A percentile compares a stretch with the other conserved stretches of the same genome.
Conservation (phyloP, 1,140 invertebrate species). For the Centruroides sculpturatus region DNA sequence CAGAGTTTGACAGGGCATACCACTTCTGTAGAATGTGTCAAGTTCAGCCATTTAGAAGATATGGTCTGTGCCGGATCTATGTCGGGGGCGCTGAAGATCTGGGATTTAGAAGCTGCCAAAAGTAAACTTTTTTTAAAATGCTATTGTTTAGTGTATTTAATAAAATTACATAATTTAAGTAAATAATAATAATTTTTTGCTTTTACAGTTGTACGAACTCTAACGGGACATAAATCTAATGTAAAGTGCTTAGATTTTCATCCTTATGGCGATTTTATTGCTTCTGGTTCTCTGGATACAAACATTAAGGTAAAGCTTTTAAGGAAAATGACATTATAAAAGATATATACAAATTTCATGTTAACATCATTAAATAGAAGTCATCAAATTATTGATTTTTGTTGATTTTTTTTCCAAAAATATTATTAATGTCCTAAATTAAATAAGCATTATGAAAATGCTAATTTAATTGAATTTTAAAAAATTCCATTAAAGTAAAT, state of each 20-base stretch:
- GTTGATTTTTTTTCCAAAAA: no score
- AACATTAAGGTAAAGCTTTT: conserved; percentile 49
- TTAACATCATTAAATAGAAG: no score
- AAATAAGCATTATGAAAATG: no score
- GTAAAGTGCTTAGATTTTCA: conserved; percentile 89
- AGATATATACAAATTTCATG: no score
- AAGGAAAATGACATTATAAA: no score
- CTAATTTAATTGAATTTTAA: no score
- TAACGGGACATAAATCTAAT: conserved; percentile 81
- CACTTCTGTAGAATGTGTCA: conserved; percentile 81
- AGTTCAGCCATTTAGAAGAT: conserved; percentile 86
- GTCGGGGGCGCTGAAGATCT: conserved; percentile 84
- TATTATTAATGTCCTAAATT: no score
- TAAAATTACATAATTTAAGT: no score
- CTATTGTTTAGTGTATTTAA: no score
- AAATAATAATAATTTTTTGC: not conserved
- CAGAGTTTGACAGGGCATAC: conserved; percentile 81
- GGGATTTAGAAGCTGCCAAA: conserved; percentile 89
- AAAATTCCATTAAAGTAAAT: no score
- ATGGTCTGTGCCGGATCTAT: conserved; percentile 87
- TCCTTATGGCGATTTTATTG: conserved; percentile 85
- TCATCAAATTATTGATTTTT: no score
- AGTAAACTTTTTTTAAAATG: conserved; percentile 22
- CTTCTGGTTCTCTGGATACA: conserved; percentile 81
- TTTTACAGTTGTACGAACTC: conserved; percentile 54